A percentile compares a stretch with the other conserved stretches of the same genome.
phyloP scores from a whole-genome alignment of 92 coral and sea anemone genomes.

The Zoanthus gigantus region DNA sequence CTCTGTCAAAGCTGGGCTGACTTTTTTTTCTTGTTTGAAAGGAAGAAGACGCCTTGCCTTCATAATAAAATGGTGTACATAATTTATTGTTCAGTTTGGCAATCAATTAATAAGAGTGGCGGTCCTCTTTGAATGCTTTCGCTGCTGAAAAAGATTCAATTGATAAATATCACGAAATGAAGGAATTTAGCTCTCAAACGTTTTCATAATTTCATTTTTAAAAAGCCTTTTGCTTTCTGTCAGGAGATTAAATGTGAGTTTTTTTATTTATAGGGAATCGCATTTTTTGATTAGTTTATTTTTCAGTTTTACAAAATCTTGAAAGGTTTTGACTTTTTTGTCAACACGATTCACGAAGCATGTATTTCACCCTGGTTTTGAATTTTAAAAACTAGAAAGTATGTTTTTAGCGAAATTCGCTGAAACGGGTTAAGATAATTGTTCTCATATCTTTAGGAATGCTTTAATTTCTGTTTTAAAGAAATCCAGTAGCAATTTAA shows the following conservation, averaged over 20 bases:
- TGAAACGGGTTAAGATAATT: too few species aligned
- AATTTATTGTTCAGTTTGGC: constrained; percentile 41
- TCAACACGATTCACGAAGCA: background rate
- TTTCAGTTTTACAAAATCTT: background rate
- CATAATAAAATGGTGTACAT: background rate
- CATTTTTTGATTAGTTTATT: background rate
- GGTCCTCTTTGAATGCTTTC: constrained; percentile 20
- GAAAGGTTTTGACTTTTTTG: background rate
- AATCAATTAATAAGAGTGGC: constrained; percentile 11
- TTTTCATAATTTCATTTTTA: background rate
- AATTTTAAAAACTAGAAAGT: background rate
- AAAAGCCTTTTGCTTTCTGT: background rate
- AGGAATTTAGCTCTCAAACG: background rate
- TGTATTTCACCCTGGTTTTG: background rate
- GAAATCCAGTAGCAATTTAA: too few species aligned
- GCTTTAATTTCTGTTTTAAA: too few species aligned
- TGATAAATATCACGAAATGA: constrained; percentile 4
- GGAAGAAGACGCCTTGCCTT: background rate
- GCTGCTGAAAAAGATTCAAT: background rate
- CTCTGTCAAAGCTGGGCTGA: background rate
- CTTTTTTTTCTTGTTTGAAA: constrained; percentile 1
- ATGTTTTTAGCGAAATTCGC: too few species aligned
- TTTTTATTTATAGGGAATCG: background rate
- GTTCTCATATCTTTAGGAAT: too few species aligned
- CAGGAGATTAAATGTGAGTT: background rate